Evolutionary conservation across 2,797 vertebrate genomes (phyloP).

Genomic region (Ptychadena robeensis): DNA sequence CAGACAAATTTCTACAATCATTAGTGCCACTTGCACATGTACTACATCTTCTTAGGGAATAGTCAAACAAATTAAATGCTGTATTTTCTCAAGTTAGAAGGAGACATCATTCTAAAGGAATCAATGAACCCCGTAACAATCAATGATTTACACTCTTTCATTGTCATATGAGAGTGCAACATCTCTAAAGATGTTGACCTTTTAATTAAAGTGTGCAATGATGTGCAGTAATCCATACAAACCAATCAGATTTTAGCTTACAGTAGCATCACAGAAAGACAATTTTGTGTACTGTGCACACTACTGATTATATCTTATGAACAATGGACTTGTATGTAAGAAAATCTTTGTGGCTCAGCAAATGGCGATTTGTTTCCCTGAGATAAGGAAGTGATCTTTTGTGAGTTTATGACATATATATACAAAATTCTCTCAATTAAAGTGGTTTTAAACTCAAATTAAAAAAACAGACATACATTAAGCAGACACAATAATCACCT

Average conservation of each 20-base stretch:
- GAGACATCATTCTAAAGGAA: not conserved
- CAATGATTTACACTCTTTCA: conserved; percentile 1
- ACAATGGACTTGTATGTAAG: too few relatives aligned
- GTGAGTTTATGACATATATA: not conserved
- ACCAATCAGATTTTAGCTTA: not conserved
- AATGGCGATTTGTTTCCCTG: not conserved
- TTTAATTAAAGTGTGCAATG: not conserved
- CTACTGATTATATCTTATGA: too few relatives aligned
- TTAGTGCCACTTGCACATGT: not conserved
- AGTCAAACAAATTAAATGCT: conserved; percentile 4
- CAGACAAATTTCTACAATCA: not conserved
- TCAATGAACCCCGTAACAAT: not conserved
- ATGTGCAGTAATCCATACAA: not conserved
- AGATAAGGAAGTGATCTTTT: not conserved
- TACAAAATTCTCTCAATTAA: too few relatives aligned
- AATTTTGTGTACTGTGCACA: too few relatives aligned
- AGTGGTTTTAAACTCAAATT: too few relatives aligned
- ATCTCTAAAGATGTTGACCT: not conserved
- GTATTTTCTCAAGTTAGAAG: not conserved
- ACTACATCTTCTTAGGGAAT: not conserved
- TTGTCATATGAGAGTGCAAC: not conserved
- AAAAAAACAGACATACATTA: too few relatives aligned
- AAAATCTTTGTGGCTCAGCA: not conserved
- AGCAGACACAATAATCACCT: too few relatives aligned
- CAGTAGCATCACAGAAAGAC: not conserved